Evolutionary conservation across 2,888 invertebrate species (phyloP), one percentile per base, ranked within the genome.

Genomic region (Parnassius orleans): DNA sequence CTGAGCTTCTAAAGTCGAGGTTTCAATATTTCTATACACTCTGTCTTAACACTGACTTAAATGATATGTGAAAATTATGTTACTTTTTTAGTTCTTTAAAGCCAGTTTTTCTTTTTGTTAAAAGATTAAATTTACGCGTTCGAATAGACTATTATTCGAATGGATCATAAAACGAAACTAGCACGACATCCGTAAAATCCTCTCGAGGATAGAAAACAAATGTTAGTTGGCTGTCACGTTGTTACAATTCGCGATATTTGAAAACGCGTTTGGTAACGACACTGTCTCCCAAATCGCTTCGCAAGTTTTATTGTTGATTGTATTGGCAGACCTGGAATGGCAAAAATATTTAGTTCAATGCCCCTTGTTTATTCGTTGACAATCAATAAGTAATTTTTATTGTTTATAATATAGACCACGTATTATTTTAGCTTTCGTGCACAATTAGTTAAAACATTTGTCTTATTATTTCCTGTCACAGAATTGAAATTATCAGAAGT

Each of bases 201-300:
- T 56, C 68, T 56, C 50, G 66, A 64, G 68, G 66, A 65, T 60
- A 65, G 57, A 65, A 66, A 69, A 70, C 68, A 68, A 70, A 68
- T 66, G 63, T 65, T 68, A 65, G 67, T 60, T 48, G 59, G 53
- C 57, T 67, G 67, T 64, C 66, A 68, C 53, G 60, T 60, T 65
- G 46, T 53, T 46, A 54, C 46, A 51, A 52, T 48, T 14, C 46
- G 46, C 53, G 48, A 57, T 53, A 53, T 66, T 58, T 63, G 53
- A 53, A 62, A 61, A 53, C 43, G 57, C 50, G 43, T 62, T 54
- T 42, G 46, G 53, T 58, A 63, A 57, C 62, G 33, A 54, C 47
- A 33, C 55, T 43, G 47, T 62, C 43, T 54, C 44, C 43, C 54
- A 53, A 41, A 54, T 54, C 44, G 44, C 41, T 55, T 51, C 46